Evolutionary conservation across 2,888 invertebrate species (phyloP), one percentile per base, ranked within the genome.

Genomic region (Nymphalis c-album): DNA sequence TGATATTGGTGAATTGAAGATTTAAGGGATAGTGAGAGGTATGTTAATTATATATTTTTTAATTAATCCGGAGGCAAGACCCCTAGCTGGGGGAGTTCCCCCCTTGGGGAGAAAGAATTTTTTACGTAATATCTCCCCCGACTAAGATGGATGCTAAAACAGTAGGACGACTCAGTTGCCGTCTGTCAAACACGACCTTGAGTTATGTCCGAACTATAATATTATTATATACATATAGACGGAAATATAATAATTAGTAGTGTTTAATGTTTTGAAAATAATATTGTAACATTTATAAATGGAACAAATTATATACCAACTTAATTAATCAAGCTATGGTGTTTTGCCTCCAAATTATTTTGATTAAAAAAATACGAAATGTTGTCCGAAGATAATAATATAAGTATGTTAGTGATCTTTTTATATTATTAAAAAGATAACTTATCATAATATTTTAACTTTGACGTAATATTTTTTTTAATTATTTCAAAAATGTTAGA

Each of bases 101-200:
- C 77, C 76, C 69, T 73, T 62, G 74, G 80, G 81, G 81, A 81
- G 76, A 77, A 67, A 78, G 72, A 64, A 70, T 75, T 77, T 81
- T 88, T 88, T 87, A 87, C 85, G 86, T 89, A 88, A 88, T 83
- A 82, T 76, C 81, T 80, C 83, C 79, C 82, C 75, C 77, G 75
- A 72, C 70, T 69, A 78, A 80, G 79, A 78, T 81, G 79, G 79
- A 80, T 84, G 81, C 80, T 78, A 81, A 84, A 82, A 85, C 84
- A 80, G 80, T 77, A 78, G 77, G 80, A 76, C 81, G 80, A 76
- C 74, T 76, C 81, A 78, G 80, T 78, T 78, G 81, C 77, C 77
- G 87, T 85, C 89, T 89, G 86, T 88, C 90, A 87, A 84, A 79
- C 74, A 64, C 82, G 90, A 89, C 91, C 90, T 91, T 91, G 91